These are phyloP conservation scores for Drosophila paranaensis DNA, from an alignment of 2,888 invertebrate genomes.

Conservation along the genomic window DNA sequence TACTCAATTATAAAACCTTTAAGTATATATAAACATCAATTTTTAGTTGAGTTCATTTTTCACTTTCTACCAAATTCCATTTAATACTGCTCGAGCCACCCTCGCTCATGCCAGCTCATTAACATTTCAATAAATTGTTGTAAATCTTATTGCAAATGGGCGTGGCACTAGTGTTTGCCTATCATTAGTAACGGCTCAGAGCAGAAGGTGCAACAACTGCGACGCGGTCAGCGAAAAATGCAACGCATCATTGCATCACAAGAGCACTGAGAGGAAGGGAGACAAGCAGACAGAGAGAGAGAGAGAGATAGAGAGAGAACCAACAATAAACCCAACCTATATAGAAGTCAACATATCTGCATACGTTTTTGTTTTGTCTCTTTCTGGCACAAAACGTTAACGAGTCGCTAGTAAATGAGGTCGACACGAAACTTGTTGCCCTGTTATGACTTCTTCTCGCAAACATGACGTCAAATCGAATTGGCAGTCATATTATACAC, in stretches of 20 bases:
- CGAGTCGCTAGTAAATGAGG: conserved; percentile 33
- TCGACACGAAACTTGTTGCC: conserved; percentile 55
- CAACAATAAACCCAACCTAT: conserved; percentile 1
- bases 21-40: not conserved
- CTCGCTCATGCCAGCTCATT: conserved; percentile 39
- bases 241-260: conserved; percentile 51
- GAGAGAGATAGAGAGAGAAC: not conserved
- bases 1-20: not conserved
- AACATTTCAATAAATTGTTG: conserved; percentile 34
- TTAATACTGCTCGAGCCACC: not conserved
- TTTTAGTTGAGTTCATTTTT: not conserved
- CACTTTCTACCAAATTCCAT: not conserved
- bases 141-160: conserved; percentile 36
- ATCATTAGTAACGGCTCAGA: conserved; percentile 68
- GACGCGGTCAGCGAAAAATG: conserved; percentile 47
- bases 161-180: conserved; percentile 57
- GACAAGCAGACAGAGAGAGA: too few relatives aligned
- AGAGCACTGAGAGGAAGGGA: conserved; percentile 23
- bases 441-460: conserved; percentile 34
- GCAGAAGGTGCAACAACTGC: conserved; percentile 55
- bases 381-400: conserved; percentile 5
- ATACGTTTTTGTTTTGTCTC: conserved; percentile 9
- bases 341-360: conserved; percentile 22
- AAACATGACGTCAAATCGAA: conserved; percentile 56
- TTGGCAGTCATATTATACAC: conserved; percentile 43